Evolutionary conservation across 2,113 vertebrate genomes (phyloP), one percentile per base, ranked within the genome.

Genomic region (Seriola rivoliana): DNA sequence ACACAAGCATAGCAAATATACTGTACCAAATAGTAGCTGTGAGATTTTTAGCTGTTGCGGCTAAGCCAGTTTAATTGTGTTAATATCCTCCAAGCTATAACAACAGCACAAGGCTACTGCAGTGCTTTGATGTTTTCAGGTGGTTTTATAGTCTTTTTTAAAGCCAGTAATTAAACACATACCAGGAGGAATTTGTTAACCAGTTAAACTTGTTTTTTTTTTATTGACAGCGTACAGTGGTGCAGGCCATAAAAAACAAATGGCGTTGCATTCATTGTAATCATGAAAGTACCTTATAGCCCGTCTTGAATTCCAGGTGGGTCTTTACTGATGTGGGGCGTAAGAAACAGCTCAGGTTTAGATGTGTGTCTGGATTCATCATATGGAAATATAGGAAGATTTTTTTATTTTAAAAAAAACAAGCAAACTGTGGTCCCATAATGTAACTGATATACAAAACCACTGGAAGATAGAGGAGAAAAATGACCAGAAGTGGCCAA

Each of bases 171-270:
- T 90, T 59, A 88, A 68, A 55, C 32, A 46, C 42, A 55, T 40
- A 78, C 83, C 68, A 72, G 60, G 80, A 86, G 71, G 75, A 85
- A 80, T 79, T 86, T 46, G 64, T 80, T 82, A 67, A 83, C 77
- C 71, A 55, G 74, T 78, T 62, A 68, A 81, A 81, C 46, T 62
- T 82, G 29, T 60, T 73, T 63, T 73, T 84, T 78, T 70, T 84
- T 78, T 70, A 78, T 69, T 32, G 66, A 62, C 59, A 72, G 40
- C 83, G 29, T 64, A 88, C 74, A 78, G 68, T 70, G 68, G 44
- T 19, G 55, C 11, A 40, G 44, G 57, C 58, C 71, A 75, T 87
- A 80, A 90, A 29, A 88, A 86, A 73, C 65, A 71, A 86, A 78
- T 85, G 58, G 50, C 40, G 21, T 38, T 75, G 54, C 55, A 71